Evolutionary conservation across 2,888 invertebrate genomes (phyloP).

Genomic region (Smittia aterrima): DNA sequence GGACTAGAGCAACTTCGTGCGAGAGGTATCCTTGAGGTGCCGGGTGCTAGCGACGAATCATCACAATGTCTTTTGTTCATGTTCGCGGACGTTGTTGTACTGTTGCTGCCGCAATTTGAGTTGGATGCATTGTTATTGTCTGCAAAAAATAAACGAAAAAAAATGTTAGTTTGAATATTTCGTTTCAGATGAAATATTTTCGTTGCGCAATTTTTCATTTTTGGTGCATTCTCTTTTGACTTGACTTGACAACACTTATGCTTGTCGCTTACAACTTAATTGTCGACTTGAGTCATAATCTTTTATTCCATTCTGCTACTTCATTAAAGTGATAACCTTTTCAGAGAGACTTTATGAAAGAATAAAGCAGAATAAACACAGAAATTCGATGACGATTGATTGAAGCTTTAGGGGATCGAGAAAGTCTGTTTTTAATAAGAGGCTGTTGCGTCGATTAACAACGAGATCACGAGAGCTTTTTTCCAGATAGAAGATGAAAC

Average conservation of each 20-base stretch:
- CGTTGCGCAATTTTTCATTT: neutral
- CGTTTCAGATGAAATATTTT: neutral
- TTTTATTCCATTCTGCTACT: neutral
- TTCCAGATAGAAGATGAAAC: too few species aligned
- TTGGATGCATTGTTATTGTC: conserved; percentile 27
- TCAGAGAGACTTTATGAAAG: neutral
- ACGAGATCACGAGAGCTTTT: too few species aligned
- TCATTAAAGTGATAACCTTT: neutral
- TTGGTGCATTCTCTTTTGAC: neutral
- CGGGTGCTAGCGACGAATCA: conserved; percentile 60
- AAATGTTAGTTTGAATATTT: too few species aligned
- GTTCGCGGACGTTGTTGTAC: neutral
- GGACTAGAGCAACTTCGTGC: conserved; percentile 59
- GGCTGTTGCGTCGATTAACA: too few species aligned
- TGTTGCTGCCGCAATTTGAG: conserved; percentile 26
- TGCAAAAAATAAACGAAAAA: neutral
- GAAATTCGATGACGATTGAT: neutral
- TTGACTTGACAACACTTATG: neutral
- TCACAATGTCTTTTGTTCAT: conserved; percentile 57
- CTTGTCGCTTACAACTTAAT: neutral
- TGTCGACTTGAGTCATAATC: neutral
- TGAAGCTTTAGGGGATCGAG: neutral
- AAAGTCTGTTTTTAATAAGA: neutral
- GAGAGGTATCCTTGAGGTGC: conserved; percentile 50
- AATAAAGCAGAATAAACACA: neutral